phyloP scores from a whole-genome alignment of 1,140 invertebrate genomes.

The Cylas formicarius region DNA sequence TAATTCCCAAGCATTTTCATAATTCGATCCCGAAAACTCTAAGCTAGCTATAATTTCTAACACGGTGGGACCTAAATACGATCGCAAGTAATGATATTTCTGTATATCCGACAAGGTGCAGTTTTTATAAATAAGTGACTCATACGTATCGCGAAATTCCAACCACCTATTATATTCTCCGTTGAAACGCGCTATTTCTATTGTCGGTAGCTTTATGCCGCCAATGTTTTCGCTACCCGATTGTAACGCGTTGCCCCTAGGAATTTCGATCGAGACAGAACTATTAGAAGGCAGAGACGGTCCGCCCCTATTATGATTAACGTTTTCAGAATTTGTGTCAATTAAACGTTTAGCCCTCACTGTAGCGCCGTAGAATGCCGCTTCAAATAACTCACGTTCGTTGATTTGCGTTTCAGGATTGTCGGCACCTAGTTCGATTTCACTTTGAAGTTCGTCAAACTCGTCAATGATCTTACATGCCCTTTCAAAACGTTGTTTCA shows the following conservation, averaged over 20 bases:
- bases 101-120: conserved; percentile 18
- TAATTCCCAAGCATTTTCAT: conserved; percentile 30
- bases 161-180: conserved; percentile 26
- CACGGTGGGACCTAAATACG: conserved; percentile 23
- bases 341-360: background rate
- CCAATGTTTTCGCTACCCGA: background rate
- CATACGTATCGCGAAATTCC: conserved; percentile 28
- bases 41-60: conserved; percentile 22
- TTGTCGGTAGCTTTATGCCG: conserved; percentile 9
- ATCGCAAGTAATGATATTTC: conserved; percentile 29
- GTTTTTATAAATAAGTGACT: conserved; percentile 28
- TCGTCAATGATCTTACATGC: background rate
- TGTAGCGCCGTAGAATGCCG: background rate
- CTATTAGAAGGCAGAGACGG: too few species aligned
- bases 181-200: conserved; percentile 15
- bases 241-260: too few species aligned
- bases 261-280: too few species aligned
- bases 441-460: conserved; percentile 6
- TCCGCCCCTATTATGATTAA: too few species aligned
- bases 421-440: background rate
- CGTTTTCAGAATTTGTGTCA: background rate
- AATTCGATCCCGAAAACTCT: conserved; percentile 29
- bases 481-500: conserved; percentile 5
- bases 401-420: background rate
- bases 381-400: conserved; percentile 3